These are phyloP conservation scores for Fabriciana adippe DNA, from an alignment of 2,888 invertebrate genomes.

Conservation along the genomic window DNA sequence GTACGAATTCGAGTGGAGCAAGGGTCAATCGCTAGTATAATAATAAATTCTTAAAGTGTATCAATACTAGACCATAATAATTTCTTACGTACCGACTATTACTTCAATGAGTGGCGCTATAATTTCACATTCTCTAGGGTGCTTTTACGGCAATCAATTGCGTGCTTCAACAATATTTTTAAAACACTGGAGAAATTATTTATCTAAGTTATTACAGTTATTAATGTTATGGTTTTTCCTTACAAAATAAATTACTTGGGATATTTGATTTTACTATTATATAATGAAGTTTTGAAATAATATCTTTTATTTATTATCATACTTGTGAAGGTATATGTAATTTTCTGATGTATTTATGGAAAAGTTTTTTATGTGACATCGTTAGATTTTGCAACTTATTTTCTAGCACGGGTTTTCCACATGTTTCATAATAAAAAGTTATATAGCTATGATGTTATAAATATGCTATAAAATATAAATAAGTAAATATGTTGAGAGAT, in stretches of 20 bases:
- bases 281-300: slow-evolving; percentile 18
- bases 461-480: no score
- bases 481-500: no score
- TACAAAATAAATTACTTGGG: slow-evolving; percentile 33
- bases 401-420: not conserved
- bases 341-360: not conserved
- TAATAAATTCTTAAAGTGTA: not conserved
- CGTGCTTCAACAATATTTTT: slow-evolving; percentile 38
- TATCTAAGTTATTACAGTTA: slow-evolving; percentile 31
- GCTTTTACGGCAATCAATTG: slow-evolving; percentile 35
- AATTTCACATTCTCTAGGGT: slow-evolving; percentile 26
- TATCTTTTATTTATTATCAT: not conserved
- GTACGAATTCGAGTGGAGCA: no score
- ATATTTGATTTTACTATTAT: slow-evolving; percentile 32
- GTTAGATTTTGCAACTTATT: no score
- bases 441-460: no score
- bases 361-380: not conserved
- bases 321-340: not conserved
- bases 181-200: slow-evolving; percentile 32
- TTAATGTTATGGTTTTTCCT: slow-evolving; percentile 36
- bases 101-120: slow-evolving; percentile 20
- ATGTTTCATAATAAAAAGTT: no score
- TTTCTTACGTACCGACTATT: slow-evolving; percentile 17
- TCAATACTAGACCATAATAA: not conserved
- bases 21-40: no score